phyloP scores from a whole-genome alignment of 1,140 invertebrate species.

The Drosophila athabasca region DNA sequence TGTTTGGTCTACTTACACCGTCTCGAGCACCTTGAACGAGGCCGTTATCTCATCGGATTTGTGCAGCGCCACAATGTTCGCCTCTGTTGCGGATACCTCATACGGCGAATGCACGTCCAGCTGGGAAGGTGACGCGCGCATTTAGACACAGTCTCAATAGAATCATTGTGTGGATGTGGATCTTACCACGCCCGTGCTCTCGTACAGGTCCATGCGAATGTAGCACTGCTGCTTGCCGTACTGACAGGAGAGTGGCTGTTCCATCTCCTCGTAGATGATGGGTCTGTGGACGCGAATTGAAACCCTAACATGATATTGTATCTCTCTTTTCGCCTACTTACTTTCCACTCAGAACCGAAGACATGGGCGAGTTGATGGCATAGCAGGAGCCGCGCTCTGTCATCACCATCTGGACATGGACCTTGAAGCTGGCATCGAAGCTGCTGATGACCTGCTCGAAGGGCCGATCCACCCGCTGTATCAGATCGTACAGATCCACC shows the following conservation, averaged over 20 bases:
- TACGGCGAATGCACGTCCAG: constrained; percentile 79
- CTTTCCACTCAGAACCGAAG: constrained; percentile 64
- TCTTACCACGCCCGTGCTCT: constrained; percentile 71
- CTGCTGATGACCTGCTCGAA: constrained; percentile 84
- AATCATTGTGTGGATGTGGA: neutral
- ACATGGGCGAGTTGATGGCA: constrained; percentile 86
- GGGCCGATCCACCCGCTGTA: constrained; percentile 80
- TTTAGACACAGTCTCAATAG: neutral
- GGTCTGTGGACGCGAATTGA: constrained; percentile 19
- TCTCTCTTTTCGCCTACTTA: constrained; percentile 28
- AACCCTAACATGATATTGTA: neutral
- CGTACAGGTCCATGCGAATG: constrained; percentile 78
- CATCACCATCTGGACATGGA: constrained; percentile 84
- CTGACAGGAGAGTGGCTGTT: constrained; percentile 66
- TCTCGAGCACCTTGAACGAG: constrained; percentile 78
- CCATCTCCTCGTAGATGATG: constrained; percentile 53
- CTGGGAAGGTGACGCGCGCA: constrained; percentile 38
- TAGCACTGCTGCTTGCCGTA: constrained; percentile 81
- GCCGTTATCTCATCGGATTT: constrained; percentile 81
- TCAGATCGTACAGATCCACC: constrained; percentile 77
- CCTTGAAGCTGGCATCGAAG: constrained; percentile 76
- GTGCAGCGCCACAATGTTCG: constrained; percentile 63
- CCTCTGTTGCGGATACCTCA: constrained; percentile 75
- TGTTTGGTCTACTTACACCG: constrained; percentile 66
- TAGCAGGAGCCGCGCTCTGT: constrained; percentile 88